These are phyloP conservation scores for Drosophila navojoa DNA, from an alignment of 1,140 invertebrate species.

Conservation along the genomic window DNA sequence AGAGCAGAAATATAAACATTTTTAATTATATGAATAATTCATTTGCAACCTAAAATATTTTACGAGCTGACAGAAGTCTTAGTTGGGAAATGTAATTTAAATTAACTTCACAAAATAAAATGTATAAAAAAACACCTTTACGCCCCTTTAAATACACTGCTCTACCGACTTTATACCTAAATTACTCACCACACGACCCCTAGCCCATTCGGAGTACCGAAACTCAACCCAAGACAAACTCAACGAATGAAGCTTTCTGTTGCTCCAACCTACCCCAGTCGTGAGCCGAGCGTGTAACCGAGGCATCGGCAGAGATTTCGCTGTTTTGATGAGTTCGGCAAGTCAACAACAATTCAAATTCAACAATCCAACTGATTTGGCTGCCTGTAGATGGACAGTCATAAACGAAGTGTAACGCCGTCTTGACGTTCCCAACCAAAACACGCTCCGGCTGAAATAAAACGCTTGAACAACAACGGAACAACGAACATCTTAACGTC, in stretches of 20 bases:
- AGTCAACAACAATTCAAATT: slow-evolving; percentile 51
- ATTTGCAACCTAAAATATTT: no score
- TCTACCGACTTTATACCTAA: slow-evolving; percentile 22
- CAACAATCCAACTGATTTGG: slow-evolving; percentile 51
- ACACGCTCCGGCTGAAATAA: slow-evolving; percentile 31
- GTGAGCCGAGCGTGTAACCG: slow-evolving; percentile 14
- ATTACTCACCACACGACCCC: slow-evolving; percentile 1
- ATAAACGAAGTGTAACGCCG: slow-evolving; percentile 71
- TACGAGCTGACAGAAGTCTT: no score
- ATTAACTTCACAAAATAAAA: neutral
- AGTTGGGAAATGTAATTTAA: no score
- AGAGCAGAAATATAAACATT: no score
- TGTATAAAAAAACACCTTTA: neutral
- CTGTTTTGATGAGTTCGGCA: slow-evolving; percentile 31
- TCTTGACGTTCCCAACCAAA: slow-evolving; percentile 55
- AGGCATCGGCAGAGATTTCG: slow-evolving; percentile 40
- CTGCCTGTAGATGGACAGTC: slow-evolving; percentile 64
- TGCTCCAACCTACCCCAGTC: neutral
- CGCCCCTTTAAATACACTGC: slow-evolving; percentile 16
- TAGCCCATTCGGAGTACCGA: slow-evolving; percentile 10
- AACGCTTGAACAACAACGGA: neutral
- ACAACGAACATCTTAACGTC: neutral
- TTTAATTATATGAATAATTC: no score
- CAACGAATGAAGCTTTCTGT: slow-evolving; percentile 21
- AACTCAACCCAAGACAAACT: slow-evolving; percentile 2